Conservation (phyloP, 2,797 vertebrate species). For the Lepilemur ruficaudatus region DNA sequence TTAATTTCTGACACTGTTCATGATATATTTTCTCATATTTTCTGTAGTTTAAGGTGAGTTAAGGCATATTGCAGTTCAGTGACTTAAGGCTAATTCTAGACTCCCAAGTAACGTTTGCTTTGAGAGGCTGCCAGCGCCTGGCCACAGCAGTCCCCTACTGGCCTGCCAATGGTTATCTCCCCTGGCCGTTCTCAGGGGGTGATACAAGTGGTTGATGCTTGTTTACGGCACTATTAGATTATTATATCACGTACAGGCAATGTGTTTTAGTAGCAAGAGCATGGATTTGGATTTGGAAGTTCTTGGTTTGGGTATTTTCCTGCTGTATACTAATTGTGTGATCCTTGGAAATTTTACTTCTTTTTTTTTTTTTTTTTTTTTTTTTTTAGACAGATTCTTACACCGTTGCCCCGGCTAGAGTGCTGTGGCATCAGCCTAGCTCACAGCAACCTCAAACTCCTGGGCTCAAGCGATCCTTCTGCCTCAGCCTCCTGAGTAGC, state of each 20-base stretch:
- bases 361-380: not conserved
- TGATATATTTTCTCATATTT: not conserved
- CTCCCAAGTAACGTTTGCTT: not conserved
- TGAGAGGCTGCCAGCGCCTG: not conserved
- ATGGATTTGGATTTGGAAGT: not conserved
- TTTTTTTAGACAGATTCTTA: no score
- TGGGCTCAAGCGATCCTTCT: no score
- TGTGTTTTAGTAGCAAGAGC: not conserved
- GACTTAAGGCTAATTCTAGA: not conserved
- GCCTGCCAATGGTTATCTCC: not conserved
- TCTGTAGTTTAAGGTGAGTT: not conserved
- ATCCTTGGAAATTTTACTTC: not conserved
- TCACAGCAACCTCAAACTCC: no score
- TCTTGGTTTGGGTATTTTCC: not conserved
- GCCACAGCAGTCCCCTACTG: fast-evolving
- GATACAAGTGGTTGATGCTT: not conserved
- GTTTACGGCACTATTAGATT: not conserved
- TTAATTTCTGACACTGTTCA: not conserved
- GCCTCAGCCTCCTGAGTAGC: no score
- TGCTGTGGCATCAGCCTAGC: no score
- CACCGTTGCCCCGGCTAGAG: no score
- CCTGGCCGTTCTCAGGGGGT: not conserved
- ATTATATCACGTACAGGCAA: not conserved
- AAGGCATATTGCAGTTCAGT: not conserved
- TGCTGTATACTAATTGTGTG: not conserved